Evolutionary conservation across 2,113 vertebrate species (phyloP).

Genomic region (Austrofundulus limnaeus): DNA sequence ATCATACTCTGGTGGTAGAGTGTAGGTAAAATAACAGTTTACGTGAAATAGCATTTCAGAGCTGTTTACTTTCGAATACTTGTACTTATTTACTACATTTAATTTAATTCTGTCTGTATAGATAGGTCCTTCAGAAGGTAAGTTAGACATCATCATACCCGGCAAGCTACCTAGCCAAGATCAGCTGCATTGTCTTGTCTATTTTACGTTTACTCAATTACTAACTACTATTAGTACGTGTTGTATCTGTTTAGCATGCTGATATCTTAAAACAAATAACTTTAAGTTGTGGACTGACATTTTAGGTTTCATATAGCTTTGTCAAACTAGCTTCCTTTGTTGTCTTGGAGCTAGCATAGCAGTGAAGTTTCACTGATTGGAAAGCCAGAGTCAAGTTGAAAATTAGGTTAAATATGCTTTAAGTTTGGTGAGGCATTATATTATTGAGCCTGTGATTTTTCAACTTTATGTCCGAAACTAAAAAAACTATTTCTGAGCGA

Average conservation of each 20-base stretch:
- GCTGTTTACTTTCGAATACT: slow-evolving; percentile 25
- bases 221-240: not conserved
- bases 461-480: not conserved
- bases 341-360: slow-evolving; percentile 42
- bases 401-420: not conserved
- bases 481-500: no score
- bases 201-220: slow-evolving; percentile 10
- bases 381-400: not conserved
- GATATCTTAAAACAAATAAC: not conserved
- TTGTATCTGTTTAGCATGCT: not conserved
- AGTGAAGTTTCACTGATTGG: slow-evolving; percentile 22
- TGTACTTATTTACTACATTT: slow-evolving; percentile 53
- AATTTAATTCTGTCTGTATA: slow-evolving; percentile 66
- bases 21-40: slow-evolving; percentile 28
- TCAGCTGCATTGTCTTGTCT: slow-evolving; percentile 61
- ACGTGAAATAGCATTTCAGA: slow-evolving; percentile 40
- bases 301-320: not conserved
- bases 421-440: not conserved
- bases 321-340: slow-evolving; percentile 45
- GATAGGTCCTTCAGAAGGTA: slow-evolving; percentile 78
- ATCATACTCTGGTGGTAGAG: slow-evolving; percentile 53
- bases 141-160: slow-evolving; percentile 53
- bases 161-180: slow-evolving; percentile 46
- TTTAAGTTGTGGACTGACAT: not conserved
- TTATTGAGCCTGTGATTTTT: not conserved